Base-by-base conservation (phyloP, 2,113 vertebrate genomes). In the Romanogobio albipinnatus region DNA sequence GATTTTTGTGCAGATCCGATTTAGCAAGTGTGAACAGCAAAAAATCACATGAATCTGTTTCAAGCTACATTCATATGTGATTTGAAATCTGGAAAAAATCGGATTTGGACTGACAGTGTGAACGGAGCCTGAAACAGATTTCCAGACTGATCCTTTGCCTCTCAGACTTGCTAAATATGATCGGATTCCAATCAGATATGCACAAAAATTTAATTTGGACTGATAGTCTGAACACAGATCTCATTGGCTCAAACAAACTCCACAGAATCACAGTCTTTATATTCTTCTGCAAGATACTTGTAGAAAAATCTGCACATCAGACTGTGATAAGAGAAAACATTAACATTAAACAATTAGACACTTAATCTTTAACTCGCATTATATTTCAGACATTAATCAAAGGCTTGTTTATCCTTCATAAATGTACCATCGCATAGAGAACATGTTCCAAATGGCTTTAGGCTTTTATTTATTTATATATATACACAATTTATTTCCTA, bases 361-460 rank as follows among this genome's bases (percentile, higher is more conserved):
- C 24, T 76, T 76, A 36, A 56, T 26, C 39, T 62, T 79, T 79
- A 4, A 62, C 45, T 79, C 7, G 39, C 33, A 43, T 43, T 78
- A 11, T 43, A 43, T 59, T 59, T 3, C 33, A 61, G 8, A 80
- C 14, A 62, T 62, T 9, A 61, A 64, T 79, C 77, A 79, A 47
- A 29, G n/a, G 39, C 58, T 75, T 47, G 39, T 80, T 80, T 29
- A 14, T 79, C 22, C 36, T 15, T 62, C n/a, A 13, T 36, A 43
- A 78, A 58, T 36, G 53, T n/a, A 39, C 19, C 11, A 19, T 45
- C 22, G 24, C 56, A 17, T 10, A 9, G n/a, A 9, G 22, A 59
- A 78, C 6, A 39, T n/a, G 22, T 78, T 78, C 22, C 56, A 45
- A 61, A 80, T 45, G 33, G 76, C 53, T 43, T 61, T 78, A 13